phyloP scores from a whole-genome alignment of 2,888 invertebrate species.

The Leuctra nigra region DNA sequence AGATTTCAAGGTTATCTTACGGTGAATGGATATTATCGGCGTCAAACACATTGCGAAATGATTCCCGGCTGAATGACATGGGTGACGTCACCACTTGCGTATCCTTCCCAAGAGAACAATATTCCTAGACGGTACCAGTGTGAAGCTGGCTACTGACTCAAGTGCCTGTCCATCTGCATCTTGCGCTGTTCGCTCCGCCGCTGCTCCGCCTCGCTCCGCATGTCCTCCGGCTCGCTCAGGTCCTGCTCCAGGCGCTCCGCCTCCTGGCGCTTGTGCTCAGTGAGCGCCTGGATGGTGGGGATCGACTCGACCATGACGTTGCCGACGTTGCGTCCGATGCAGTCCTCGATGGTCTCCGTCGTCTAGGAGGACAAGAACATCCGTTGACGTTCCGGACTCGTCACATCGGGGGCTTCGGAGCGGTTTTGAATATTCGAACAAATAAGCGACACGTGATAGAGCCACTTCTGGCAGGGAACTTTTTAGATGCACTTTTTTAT shows the following conservation, averaged over 20 bases:
- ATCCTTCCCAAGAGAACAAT: too few relatives aligned
- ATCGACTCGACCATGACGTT: constrained; percentile 39
- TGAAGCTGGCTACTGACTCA: too few relatives aligned
- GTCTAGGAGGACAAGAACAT: constrained; percentile 32
- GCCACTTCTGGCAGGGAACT: background rate
- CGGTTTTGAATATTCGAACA: background rate
- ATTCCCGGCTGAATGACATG: too few relatives aligned
- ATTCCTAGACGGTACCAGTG: too few relatives aligned
- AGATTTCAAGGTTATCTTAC: too few relatives aligned
- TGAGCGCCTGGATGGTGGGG: constrained; percentile 34
- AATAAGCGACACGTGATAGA: background rate
- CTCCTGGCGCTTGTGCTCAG: constrained; percentile 33
- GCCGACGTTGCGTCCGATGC: constrained; percentile 39
- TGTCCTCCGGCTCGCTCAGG: too few relatives aligned
- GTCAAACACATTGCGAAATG: too few relatives aligned
- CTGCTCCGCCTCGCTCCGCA: constrained; percentile 4
- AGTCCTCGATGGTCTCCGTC: constrained; percentile 39
- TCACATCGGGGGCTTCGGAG: background rate
- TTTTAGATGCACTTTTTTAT: background rate
- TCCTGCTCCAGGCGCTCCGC: constrained; percentile 35
- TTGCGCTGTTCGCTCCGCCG: constrained; percentile 29
- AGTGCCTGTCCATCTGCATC: constrained; percentile 36
- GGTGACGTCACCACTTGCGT: too few relatives aligned
- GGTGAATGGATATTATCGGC: too few relatives aligned
- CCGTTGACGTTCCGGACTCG: background rate